A percentile compares a stretch with the other conserved stretches of the same genome.
Evolutionary conservation across 2,113 vertebrate species (phyloP).

Genomic region (Pollachius pollachius): DNA sequence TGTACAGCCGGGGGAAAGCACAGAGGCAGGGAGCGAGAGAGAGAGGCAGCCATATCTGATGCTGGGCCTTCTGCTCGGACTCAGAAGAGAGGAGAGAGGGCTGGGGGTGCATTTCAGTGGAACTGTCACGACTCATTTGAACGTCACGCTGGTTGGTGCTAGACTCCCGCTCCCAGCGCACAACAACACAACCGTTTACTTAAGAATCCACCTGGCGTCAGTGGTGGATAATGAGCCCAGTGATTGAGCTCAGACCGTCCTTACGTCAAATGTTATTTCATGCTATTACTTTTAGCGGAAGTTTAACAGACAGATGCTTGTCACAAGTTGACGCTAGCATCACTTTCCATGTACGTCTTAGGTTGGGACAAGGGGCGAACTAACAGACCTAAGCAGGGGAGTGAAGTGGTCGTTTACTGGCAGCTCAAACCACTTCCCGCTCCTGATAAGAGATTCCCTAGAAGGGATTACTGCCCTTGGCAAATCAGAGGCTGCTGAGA

Average conservation of each 20-base stretch:
- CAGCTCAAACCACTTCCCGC: constrained; percentile 27
- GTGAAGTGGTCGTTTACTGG: constrained; percentile 44
- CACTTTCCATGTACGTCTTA: too few species aligned
- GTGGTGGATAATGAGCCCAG: too few species aligned
- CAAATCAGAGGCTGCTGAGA: constrained; percentile 21
- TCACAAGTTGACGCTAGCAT: too few species aligned
- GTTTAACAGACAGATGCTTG: too few species aligned
- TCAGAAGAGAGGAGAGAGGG: constrained; percentile 18
- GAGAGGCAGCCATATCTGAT: constrained; percentile 56
- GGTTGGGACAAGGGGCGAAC: too few species aligned
- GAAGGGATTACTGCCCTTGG: constrained; percentile 26
- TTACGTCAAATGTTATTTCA: constrained; percentile 1
- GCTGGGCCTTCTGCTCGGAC: constrained; percentile 51
- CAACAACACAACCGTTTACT: constrained; percentile 28
- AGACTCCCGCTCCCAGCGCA: constrained; percentile 24
- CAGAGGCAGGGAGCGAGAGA: constrained; percentile 32
- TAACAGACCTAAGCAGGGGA: not conserved
- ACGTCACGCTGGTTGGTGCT: constrained; percentile 37
- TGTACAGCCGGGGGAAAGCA: constrained; percentile 47
- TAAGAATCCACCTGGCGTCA: too few species aligned
- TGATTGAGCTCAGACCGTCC: not conserved
- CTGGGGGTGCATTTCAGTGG: not conserved
- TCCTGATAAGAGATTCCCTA: constrained; percentile 59
- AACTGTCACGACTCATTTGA: constrained; percentile 59
- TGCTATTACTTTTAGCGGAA: too few species aligned